Conservation (phyloP, 2,888 invertebrate genomes). For the Flexamia atlantica region DNA sequence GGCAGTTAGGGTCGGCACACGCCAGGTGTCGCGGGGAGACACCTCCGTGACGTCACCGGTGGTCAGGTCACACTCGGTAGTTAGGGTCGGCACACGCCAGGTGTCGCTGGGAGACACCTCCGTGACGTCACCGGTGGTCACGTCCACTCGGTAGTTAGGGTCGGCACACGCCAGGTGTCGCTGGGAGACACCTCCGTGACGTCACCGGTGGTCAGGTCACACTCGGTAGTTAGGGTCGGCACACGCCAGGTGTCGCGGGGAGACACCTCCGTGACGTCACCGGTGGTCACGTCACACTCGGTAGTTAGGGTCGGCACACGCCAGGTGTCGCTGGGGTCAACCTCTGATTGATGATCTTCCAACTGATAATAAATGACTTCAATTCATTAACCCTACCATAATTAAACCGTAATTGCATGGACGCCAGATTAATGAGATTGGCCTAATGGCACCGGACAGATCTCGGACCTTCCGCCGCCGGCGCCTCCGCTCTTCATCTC, state of each 20-base stretch:
- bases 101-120: not conserved
- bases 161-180: not conserved
- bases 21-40: too few species aligned
- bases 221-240: not conserved
- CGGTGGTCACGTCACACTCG: not conserved
- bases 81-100: not conserved
- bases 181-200: not conserved
- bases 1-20: too few species aligned
- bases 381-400: constrained; percentile 56
- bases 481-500: not conserved
- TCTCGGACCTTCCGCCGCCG: constrained; percentile 8
- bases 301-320: constrained; percentile 39
- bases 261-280: not conserved
- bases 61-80: not conserved
- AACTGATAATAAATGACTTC: constrained; percentile 46
- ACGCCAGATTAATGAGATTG: constrained; percentile 40
- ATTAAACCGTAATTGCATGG: constrained; percentile 55
- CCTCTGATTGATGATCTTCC: constrained; percentile 43
- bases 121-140: not conserved
- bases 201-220: not conserved
- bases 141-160: not conserved
- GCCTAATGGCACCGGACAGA: constrained; percentile 50
- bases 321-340: constrained; percentile 10
- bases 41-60: too few species aligned
- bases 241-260: not conserved